These are phyloP conservation scores for Astreopora myriophthalma DNA, from an alignment of 64 coral and sea anemone genomes.

Conservation along the genomic window DNA sequence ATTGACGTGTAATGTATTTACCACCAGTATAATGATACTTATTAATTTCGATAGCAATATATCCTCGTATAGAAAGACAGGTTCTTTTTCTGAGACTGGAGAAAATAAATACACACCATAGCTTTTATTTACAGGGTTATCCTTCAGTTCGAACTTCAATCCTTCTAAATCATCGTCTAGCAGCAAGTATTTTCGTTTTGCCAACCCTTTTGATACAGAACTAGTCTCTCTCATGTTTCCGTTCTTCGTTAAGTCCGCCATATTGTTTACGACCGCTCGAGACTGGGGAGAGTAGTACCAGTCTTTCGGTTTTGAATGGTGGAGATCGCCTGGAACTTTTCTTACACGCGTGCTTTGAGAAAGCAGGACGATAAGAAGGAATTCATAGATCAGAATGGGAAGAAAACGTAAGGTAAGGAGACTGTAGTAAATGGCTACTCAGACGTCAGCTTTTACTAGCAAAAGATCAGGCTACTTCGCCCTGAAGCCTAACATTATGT, in stretches of 20 bases:
- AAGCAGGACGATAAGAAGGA: too few species aligned
- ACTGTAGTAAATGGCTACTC: too few species aligned
- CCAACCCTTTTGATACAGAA: conserved; percentile 55
- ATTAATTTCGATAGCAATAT: too few species aligned
- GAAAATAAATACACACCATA: conserved; percentile 47
- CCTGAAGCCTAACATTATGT: too few species aligned
- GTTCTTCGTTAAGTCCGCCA: conserved; percentile 55
- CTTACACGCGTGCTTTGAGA: conserved; percentile 35
- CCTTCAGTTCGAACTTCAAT: conserved; percentile 57
- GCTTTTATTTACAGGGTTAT: conserved; percentile 83
- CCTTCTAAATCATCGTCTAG: conserved; percentile 77
- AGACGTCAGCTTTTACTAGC: not conserved
- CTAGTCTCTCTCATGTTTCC: not conserved
- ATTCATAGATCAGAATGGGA: conserved; percentile 37
- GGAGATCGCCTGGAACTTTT: conserved; percentile 28
- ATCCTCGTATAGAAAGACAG: too few species aligned
- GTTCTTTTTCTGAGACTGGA: not conserved
- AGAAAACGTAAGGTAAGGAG: conserved; percentile 69
- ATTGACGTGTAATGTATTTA: too few species aligned
- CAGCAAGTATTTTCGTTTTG: conserved; percentile 84
- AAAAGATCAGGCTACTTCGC: too few species aligned
- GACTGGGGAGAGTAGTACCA: not conserved
- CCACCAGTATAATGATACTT: too few species aligned
- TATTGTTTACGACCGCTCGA: not conserved
- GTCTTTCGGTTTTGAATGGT: not conserved